Evolutionary conservation across 2,888 invertebrate genomes (phyloP), one percentile per base, ranked within the genome.

Genomic region (Cordilura impudica): DNA sequence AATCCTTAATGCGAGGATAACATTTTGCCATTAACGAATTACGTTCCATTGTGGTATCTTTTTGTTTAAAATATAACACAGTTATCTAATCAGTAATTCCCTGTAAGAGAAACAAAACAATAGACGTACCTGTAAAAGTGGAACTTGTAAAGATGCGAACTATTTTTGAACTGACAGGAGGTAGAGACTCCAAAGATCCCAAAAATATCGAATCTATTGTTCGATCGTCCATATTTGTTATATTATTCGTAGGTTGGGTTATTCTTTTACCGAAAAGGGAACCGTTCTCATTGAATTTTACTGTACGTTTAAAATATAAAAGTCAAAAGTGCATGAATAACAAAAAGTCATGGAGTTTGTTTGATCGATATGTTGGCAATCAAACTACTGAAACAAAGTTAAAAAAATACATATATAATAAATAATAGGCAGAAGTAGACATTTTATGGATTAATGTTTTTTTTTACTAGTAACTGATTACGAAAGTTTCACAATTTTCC

Each of bases 11-110:
- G 86, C 95, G 94, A 0, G 99, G 99, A 89, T 99, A 99, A 82
- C 98, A 98, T 88, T 98, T 97, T 2, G 98, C 97, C 98, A 99
- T 99, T 75, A 99, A 88, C 0, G 98, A 98, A 88, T 99, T 99
- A 80, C 99, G 91, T 88, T 99, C 99, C 94, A 98, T 95, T 0
- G 98, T 97, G 0, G 98, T 99, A 87, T 99, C 99, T 98, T 8
- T n/a, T n/a, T n/a, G n/a, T n/a, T n/a, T 26, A 18, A 18, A 12
- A n/a, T n/a, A 29, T 18, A 2, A 43, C 12, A 4, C 12, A 12
- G n/a, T n/a, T 2, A 39, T 39, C 4, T 39, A 60, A 56, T 58
- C 45, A 43, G 10, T 39, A 39, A 74, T 75, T 39, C 39, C n/a
- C n/a, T n/a, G n/a, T n/a, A n/a, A n/a, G n/a, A n/a, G n/a, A n/a